Base-by-base conservation (phyloP, 2,888 invertebrate genomes). In the Crocallis elinguaria region DNA sequence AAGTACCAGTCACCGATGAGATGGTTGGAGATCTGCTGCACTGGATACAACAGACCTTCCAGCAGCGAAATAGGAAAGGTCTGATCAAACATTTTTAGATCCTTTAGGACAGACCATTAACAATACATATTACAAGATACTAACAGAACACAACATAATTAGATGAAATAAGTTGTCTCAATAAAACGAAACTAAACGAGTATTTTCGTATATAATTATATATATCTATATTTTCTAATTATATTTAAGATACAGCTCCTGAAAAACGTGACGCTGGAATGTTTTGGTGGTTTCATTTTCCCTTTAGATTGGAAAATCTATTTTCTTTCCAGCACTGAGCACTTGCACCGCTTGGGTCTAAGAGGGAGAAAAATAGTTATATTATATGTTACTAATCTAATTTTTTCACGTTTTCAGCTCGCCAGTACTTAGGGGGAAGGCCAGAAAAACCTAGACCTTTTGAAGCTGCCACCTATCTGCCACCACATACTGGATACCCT, bases 11-110 rank as follows among this genome's bases (percentile, higher is more conserved):
- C 62, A 93, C 94, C 43, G 95, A 95, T 73, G 93, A 94, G 76
- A 95, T 95, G 94, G 95, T 95, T 49, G 93, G 94, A 79, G 94
- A 95, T 75, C 93, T 95, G 64, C 92, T 95, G 52, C 94, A 94
- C 64, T 95, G 95, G 95, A 93, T 95, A 60, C 95, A 95, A 79
- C 94, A 94, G 63, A 93, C 94, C 54, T 95, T 95, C 75, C 92
- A 93, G 62, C 93, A 94, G 73, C 86, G 79, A 67, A 89, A 82
- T 76, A 86, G 92, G 77, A 92, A 91, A 92, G 92, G 92, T 92
- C 82, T 80, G 84, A 66, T 66, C 39, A 38, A 30, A 30, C 23
- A 29, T n/a, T 16, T 19, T 57, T 59, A 57, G 19, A 52, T 61
- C 53, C 33, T 48, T 52, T 54, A n/a, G n/a, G n/a, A n/a, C n/a